Base-by-base conservation (phyloP, 2,797 vertebrate genomes). In the Enoplosus armatus region DNA sequence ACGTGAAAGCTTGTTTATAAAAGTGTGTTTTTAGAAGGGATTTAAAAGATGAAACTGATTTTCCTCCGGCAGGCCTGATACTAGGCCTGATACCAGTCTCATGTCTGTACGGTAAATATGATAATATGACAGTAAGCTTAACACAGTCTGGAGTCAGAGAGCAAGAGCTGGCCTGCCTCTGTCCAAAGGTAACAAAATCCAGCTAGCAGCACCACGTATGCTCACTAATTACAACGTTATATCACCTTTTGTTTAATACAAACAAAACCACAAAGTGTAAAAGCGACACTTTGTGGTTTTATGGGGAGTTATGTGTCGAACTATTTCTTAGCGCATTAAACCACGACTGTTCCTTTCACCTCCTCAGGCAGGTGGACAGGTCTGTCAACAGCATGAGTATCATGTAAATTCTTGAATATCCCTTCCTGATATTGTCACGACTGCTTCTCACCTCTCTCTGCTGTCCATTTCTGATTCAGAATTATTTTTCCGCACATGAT, bases 401-500 rank as follows among this genome's bases (percentile, higher is more conserved):
- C 18, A 15, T 54, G 24, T 31, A 22, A 60, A 54, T 24, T 4
- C 15, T 59, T 10, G 3, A 37, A 22, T 33, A 26, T 51, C 27
- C 26, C 8, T 35, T 24, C 10, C n/a, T 7, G 0, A 65, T 54
- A 43, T 61, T 37, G 54, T 47, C 48, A 33, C 18, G 22, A 53
- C 64, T 51, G 47, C 58, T 39, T 71, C 74, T 59, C 18, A 33
- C 65, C 18, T 77, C 64, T 43, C 56, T 41, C 16, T 53, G 27
- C 37, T 35, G 39, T 26, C 33, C 54, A 11, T 70, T 73, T 77
- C 72, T 66, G 68, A 71, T 24, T 62, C n/a, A 39, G 24, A 65
- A 26, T 67, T 59, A 77, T 86, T 81, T 80, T 43, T 50, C 48
- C 53, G 31, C 78, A 79, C 71, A 45, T 69, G 69, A 69, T 70